Conservation (phyloP, 2,888 invertebrate species). For the Caenorhabditis angaria region DNA sequence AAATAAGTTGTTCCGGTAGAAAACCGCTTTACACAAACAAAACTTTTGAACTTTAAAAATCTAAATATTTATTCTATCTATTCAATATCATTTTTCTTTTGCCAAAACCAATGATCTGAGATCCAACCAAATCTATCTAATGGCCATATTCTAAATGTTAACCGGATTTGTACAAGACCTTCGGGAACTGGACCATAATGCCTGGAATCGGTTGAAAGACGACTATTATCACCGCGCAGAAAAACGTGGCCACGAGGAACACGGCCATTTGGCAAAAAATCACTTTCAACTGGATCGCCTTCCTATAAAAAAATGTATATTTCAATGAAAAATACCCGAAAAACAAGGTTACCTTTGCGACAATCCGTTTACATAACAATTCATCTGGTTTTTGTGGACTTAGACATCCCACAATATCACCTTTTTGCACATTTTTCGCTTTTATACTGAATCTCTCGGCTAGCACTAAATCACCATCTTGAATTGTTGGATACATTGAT, state of each 20-base stretch:
- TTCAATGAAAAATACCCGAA: constrained; percentile 9
- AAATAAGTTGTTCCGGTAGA: too few species aligned
- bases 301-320: constrained; percentile 33
- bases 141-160: constrained; percentile 65
- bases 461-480: constrained; percentile 65
- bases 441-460: constrained; percentile 58
- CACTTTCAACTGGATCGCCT: constrained; percentile 34
- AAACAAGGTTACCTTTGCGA: constrained; percentile 46
- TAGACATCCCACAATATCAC: constrained; percentile 65
- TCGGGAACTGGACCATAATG: constrained; percentile 67
- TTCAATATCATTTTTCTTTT: constrained; percentile 17
- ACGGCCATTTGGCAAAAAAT: constrained; percentile 43
- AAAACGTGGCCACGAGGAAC: constrained; percentile 66
- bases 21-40: neutral
- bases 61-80: neutral
- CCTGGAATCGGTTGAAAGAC: constrained; percentile 62
- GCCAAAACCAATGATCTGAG: constrained; percentile 51
- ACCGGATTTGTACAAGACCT: constrained; percentile 63
- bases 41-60: too few species aligned
- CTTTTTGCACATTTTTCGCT: constrained; percentile 24
- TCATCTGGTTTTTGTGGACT: constrained; percentile 59
- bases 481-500: constrained; percentile 68
- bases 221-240: constrained; percentile 62
- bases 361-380: constrained; percentile 57
- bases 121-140: constrained; percentile 50